phyloP scores from a whole-genome alignment of 2,888 invertebrate genomes.

The Chrysodeixis includens region DNA sequence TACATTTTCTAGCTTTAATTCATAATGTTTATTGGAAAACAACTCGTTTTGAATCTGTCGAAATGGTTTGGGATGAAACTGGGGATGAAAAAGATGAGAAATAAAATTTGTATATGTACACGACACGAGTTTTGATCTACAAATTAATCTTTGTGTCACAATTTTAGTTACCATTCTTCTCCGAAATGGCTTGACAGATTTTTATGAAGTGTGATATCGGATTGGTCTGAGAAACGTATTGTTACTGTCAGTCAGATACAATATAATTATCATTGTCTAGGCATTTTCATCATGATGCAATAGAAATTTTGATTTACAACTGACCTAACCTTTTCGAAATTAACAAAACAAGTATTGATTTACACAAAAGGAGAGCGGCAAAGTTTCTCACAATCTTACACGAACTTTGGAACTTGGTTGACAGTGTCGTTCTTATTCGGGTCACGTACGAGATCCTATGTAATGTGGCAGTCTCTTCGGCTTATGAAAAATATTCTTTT shows the following conservation, averaged over 20 bases:
- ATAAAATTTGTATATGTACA: no score
- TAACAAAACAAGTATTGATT: background rate
- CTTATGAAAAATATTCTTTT: constrained; percentile 20
- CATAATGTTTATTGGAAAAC: constrained; percentile 8
- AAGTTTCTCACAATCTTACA: background rate
- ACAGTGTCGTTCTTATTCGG: constrained; percentile 10
- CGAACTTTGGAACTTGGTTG: constrained; percentile 11
- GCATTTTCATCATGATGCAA: no score
- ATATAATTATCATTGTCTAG: no score
- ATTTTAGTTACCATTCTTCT: no score
- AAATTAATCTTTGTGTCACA: no score
- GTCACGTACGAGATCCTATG: constrained; percentile 28
- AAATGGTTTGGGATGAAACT: background rate
- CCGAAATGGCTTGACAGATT: no score
- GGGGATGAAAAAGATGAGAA: background rate
- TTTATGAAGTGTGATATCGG: no score
- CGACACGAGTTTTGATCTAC: no score
- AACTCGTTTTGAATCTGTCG: background rate
- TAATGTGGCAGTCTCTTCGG: constrained; percentile 15
- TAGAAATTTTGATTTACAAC: no score
- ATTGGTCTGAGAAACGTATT: no score
- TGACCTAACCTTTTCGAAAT: no score
- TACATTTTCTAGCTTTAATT: constrained; percentile 15
- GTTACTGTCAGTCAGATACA: no score
- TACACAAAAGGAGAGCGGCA: background rate